Evolutionary conservation across 2,888 invertebrate genomes (phyloP).

Genomic region (Drosophila kokeensis): DNA sequence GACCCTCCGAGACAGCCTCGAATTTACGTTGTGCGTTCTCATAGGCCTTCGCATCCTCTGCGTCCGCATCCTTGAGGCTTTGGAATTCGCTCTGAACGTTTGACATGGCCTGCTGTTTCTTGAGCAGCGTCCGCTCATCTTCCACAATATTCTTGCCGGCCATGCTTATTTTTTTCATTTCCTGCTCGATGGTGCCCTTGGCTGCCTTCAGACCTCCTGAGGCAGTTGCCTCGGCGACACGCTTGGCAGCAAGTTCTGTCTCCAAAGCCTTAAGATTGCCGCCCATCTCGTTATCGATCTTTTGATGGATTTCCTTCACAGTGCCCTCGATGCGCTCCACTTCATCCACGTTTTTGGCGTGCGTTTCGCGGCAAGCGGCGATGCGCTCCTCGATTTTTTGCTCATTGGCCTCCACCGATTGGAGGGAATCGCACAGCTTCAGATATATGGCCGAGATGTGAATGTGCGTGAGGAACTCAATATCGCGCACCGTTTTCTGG

Average conservation of each 20-base stretch:
- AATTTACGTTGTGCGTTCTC: slow-evolving; percentile 91
- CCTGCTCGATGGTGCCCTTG: slow-evolving; percentile 88
- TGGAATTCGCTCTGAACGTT: slow-evolving; percentile 89
- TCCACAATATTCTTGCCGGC: slow-evolving; percentile 89
- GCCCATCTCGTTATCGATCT: slow-evolving; percentile 89
- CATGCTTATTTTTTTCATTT: slow-evolving; percentile 89
- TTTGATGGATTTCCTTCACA: slow-evolving; percentile 88
- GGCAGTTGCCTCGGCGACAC: slow-evolving; percentile 89
- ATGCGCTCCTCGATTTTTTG: slow-evolving; percentile 86
- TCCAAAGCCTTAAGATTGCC: slow-evolving; percentile 89
- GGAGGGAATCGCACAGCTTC: slow-evolving; percentile 84
- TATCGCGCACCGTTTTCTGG: slow-evolving; percentile 93
- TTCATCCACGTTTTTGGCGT: slow-evolving; percentile 86
- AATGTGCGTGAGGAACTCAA: slow-evolving; percentile 92
- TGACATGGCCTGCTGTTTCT: slow-evolving; percentile 87
- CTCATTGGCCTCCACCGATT: slow-evolving; percentile 86
- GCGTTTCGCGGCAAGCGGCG: slow-evolving; percentile 87
- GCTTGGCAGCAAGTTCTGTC: slow-evolving; percentile 87
- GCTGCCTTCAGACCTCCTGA: slow-evolving; percentile 88
- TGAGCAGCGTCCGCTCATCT: slow-evolving; percentile 88
- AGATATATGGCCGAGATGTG: slow-evolving; percentile 85
- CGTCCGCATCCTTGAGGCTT: slow-evolving; percentile 89
- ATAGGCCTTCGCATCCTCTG: slow-evolving; percentile 89
- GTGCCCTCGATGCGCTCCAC: slow-evolving; percentile 86
- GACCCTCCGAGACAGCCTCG: slow-evolving; percentile 93